Evolutionary conservation across 2,888 invertebrate species (phyloP), one percentile per base, ranked within the genome.

Genomic region (Epinotia brunnichana): DNA sequence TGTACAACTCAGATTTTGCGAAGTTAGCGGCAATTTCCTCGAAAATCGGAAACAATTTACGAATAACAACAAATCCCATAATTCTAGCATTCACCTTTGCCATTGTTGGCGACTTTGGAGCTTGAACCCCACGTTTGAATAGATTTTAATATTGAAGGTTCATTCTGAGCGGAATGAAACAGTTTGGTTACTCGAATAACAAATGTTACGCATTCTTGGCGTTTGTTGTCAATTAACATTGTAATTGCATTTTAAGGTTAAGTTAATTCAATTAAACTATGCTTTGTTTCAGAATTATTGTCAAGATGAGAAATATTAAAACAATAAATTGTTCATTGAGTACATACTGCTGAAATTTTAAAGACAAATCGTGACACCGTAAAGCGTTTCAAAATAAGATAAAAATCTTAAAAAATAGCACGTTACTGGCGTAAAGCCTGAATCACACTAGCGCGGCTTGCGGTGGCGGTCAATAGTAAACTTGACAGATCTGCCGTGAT

Each of bases 21-120:
- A 87, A 89, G 86, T 89, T 87, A 76, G 74, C 79, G 78, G 79
- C 80, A 76, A 87, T 89, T 88, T 83, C 84, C 75, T 77, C 80
- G 79, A 81, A 86, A 88, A 88, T 90, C 86, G 86, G 90, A 86
- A 90, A 91, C 90, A 91, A 90, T 90, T 90, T 88, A 79, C 81
- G 80, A 86, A 86, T 88, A 90, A 87, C 87, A 90, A 89, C 89
- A 87, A 87, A 86, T 85, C 89, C 87, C 87, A 88, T 90, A 90
- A 91, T 89, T 90, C 80, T 82, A 74, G 77, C 78, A 78, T 83
- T 83, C 85, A 87, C 88, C 87, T 89, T 87, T 76, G 66, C 76
- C 78, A 77, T 81, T 78, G 86, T 87, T 88, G 86, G 87, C 83
- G 57, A 68, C 24, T 56, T 63, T 61, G 48, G 63, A 19, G 41